Conservation (phyloP, 2,113 vertebrate species). For the Siphamia tubifer region DNA sequence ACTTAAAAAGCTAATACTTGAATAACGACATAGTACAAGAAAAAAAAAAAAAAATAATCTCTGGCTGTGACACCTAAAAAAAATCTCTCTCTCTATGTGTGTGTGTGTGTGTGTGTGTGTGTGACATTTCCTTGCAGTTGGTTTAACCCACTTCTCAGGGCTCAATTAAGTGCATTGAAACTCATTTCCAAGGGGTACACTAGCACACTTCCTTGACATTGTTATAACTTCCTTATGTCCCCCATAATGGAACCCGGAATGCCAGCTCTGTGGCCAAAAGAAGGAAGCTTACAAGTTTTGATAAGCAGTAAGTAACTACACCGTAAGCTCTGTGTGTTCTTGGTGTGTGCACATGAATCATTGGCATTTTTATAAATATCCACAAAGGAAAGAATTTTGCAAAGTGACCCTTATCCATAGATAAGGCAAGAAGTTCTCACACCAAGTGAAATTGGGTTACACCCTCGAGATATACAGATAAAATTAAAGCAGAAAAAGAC, state of each 20-base stretch:
- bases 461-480: no score
- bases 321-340: conserved; percentile 25
- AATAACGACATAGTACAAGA: no score
- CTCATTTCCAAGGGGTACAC: conserved; percentile 48
- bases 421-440: conserved; percentile 69
- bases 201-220: conserved; percentile 75
- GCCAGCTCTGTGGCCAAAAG: conserved; percentile 21
- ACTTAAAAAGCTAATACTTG: neutral
- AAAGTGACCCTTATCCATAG: conserved; percentile 37
- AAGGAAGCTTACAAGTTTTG: conserved; percentile 38
- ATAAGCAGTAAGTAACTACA: conserved; percentile 45
- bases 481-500: no score
- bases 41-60: no score
- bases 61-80: no score
- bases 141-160: conserved; percentile 17
- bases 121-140: conserved; percentile 3
- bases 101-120: no score
- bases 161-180: conserved; percentile 39
- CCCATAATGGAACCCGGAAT: conserved; percentile 25
- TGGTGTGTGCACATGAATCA: no score
- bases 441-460: conserved; percentile 33
- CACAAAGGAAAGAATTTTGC: conserved; percentile 12
- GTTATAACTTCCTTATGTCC: conserved; percentile 65
- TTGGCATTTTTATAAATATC: conserved; percentile 37
- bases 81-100: no score